Conservation (phyloP, 2,888 invertebrate species). For the Polydrusus cervinus region DNA sequence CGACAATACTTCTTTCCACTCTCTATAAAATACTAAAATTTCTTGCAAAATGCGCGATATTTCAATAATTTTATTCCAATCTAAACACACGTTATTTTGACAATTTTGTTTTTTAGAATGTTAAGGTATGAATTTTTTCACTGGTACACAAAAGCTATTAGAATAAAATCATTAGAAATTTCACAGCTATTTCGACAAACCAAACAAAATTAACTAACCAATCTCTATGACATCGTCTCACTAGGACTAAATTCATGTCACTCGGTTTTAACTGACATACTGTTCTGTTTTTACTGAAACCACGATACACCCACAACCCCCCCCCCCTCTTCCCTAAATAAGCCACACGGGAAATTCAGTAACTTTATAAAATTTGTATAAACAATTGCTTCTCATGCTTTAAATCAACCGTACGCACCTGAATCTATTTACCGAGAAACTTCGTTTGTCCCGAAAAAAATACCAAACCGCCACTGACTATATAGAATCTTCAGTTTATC, state of each 20-base stretch:
- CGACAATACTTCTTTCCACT: neutral
- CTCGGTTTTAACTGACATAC: slow-evolving; percentile 11
- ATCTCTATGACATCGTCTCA: slow-evolving; percentile 21
- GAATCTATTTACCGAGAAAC: too few relatives aligned
- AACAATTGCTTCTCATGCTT: too few relatives aligned
- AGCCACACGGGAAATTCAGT: too few relatives aligned
- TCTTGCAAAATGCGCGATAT: neutral
- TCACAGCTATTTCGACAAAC: neutral
- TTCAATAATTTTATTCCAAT: neutral
- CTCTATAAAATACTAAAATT: slow-evolving; percentile 34
- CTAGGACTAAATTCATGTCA: slow-evolving; percentile 10
- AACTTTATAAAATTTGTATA: too few relatives aligned
- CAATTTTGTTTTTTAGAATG: too few relatives aligned
- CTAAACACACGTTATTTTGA: neutral
- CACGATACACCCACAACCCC: too few relatives aligned
- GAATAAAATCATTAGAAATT: neutral
- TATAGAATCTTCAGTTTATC: neutral
- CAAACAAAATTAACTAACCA: slow-evolving; percentile 11
- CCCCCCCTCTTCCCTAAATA: too few relatives aligned
- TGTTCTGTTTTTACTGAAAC: neutral
- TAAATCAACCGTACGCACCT: too few relatives aligned
- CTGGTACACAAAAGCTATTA: too few relatives aligned
- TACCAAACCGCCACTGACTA: neutral
- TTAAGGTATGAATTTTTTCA: too few relatives aligned
- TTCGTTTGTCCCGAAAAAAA: neutral